A percentile compares a stretch with the other conserved stretches of the same genome.
These are phyloP conservation scores for Trialeurodes vaporariorum DNA, from an alignment of 1,140 invertebrate genomes.

Conservation along the genomic window DNA sequence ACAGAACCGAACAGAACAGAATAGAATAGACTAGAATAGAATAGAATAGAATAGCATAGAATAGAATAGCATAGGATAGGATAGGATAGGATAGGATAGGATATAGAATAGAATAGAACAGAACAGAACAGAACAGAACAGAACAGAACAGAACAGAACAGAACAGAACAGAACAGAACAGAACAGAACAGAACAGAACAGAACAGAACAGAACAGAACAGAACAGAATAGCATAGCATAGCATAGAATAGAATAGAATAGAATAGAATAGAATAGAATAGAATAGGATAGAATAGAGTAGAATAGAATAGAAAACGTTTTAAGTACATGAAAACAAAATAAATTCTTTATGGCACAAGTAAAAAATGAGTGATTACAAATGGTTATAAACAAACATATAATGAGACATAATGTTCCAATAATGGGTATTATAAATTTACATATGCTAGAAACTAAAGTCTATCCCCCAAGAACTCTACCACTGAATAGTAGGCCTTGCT, in stretches of 20 bases:
- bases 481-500: too few relatives aligned
- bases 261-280: constrained; percentile 9
- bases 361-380: too few relatives aligned
- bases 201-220: constrained; percentile 14
- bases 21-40: constrained; percentile 19
- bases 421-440: too few relatives aligned
- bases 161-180: constrained; percentile 20
- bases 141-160: constrained; percentile 19
- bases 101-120: constrained; percentile 18
- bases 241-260: constrained; percentile 7
- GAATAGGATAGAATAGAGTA: too few relatives aligned
- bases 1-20: constrained; percentile 18
- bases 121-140: constrained; percentile 20
- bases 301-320: too few relatives aligned
- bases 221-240: neutral
- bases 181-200: constrained; percentile 19
- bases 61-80: constrained; percentile 17
- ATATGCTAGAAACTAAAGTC: too few relatives aligned
- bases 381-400: too few relatives aligned
- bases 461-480: too few relatives aligned
- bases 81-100: constrained; percentile 19
- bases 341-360: too few relatives aligned
- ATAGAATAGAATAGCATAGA: constrained; percentile 19
- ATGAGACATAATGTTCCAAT: too few relatives aligned
- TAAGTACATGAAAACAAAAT: too few relatives aligned